Base-by-base conservation (phyloP, 2,888 invertebrate species). In the Drosophila monieri region DNA sequence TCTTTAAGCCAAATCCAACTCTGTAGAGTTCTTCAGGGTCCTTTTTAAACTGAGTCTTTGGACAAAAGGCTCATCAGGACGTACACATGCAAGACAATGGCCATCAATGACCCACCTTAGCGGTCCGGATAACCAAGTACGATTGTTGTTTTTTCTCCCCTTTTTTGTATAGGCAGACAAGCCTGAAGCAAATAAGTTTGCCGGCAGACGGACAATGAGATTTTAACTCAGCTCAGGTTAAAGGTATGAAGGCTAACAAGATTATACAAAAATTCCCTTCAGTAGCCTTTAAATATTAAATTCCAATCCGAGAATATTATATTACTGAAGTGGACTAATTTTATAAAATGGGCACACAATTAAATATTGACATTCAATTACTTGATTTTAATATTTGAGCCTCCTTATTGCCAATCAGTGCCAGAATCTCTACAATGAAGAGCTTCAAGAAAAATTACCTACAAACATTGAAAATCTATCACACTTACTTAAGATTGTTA, bases 401-500 rank as follows among this genome's bases (percentile, higher is more conserved):
- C 12, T 32, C 32, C 32, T 32, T 12, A 32, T 3, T n/a, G 44
- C 60, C 60, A 49, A 62, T 49, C 25, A 49, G 10, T 27, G 18
- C 18, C 27, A 41, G 14, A 53, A 57, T 64, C 25, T 49, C 18
- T 15, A n/a, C n/a, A 14, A 8, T 44, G 23, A 37, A 44, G 10
- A 23, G 21, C 51, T 41, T 35, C 18, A n/a, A 44, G 10, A 10
- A 30, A 21, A 43, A 25, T 25, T n/a, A 10, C 32, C 2, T 46
- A 46, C 44, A 62, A 65, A 8, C 15, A 74, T 56, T 32, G 56
- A 30, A 72, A 39, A 43, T 51, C 49, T 41, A 71, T 44, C 49
- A 44, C 46, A 44, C 53, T 61, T 71, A 69, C 62, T 69, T 69
- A 71, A 55, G 54, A 35, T 44, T 58, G 43, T 59, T 59, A 47